Evolutionary conservation across 2,797 vertebrate genomes (phyloP).

Genomic region (Hippocampus kuda): DNA sequence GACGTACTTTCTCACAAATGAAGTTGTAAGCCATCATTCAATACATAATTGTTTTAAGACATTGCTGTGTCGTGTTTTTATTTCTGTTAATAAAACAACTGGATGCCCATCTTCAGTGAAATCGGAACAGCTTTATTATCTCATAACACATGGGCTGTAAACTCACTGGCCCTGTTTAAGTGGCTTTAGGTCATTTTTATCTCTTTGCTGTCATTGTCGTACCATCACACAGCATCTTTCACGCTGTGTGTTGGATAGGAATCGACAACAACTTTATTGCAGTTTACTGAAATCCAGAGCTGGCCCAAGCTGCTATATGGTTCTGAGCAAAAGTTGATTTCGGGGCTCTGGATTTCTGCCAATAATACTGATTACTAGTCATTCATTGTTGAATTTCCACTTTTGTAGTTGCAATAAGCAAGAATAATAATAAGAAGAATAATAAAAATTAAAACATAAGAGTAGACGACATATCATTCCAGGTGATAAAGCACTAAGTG

Average conservation of each 20-base stretch:
- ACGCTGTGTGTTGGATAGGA: too few species aligned
- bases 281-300: not conserved
- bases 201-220: too few species aligned
- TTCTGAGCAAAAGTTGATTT: not conserved
- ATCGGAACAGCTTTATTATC: not conserved
- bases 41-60: constrained; percentile 71
- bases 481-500: too few species aligned
- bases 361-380: not conserved
- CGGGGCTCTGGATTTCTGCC: not conserved
- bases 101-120: not conserved
- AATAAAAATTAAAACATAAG: not conserved
- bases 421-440: not conserved
- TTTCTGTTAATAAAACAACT: constrained; percentile 25
- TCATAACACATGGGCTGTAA: not conserved
- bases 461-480: not conserved
- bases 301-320: not conserved
- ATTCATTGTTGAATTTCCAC: not conserved
- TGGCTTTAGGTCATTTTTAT: too few species aligned
- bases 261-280: not conserved
- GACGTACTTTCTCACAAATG: constrained; percentile 62
- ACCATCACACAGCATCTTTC: too few species aligned
- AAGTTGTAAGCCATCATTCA: constrained; percentile 73
- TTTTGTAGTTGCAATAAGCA: not conserved
- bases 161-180: not conserved
- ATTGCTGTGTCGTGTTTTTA: constrained; percentile 58